Percentiles rank a stretch among this genome's conserved stretches.
These are phyloP conservation scores for Xenopus petersii DNA, from an alignment of 2,797 vertebrate species.

Conservation along the genomic window DNA sequence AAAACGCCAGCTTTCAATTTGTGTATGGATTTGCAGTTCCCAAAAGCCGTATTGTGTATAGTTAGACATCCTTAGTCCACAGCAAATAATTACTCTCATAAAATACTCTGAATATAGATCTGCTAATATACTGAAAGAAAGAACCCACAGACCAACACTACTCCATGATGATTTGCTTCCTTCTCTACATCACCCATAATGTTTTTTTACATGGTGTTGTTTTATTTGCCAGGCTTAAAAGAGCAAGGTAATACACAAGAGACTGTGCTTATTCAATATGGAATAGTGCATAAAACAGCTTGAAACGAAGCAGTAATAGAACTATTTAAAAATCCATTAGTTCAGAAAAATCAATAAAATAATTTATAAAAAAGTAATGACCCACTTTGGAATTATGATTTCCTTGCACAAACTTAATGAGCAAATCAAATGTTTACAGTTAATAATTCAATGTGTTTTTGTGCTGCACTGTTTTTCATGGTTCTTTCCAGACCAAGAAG, in stretches of 20 bases:
- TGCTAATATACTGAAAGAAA: neutral
- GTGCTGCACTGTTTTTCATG: constrained; percentile 43
- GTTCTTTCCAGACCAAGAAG: constrained; percentile 14
- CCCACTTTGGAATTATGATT: constrained; percentile 35
- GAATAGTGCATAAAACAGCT: constrained; percentile 26
- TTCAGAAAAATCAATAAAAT: constrained; percentile 24
- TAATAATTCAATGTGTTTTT: constrained; percentile 40
- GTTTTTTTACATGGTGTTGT: constrained; percentile 4
- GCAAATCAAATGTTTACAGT: constrained; percentile 46
- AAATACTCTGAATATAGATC: neutral
- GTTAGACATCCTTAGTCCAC: no score
- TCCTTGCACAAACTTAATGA: constrained; percentile 43
- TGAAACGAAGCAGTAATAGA: constrained; percentile 29
- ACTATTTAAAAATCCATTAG: constrained; percentile 48
- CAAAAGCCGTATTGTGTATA: no score
- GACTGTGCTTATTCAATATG: constrained; percentile 21
- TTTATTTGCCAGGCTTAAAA: constrained; percentile 29
- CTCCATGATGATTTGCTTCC: constrained; percentile 13
- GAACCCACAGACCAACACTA: neutral
- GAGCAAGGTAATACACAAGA: constrained; percentile 18
- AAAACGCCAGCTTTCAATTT: no score
- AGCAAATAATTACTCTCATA: neutral
- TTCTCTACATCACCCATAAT: neutral
- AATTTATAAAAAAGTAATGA: constrained; percentile 40
- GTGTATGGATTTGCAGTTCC: no score